phyloP scores from a whole-genome alignment of 2,888 invertebrate genomes.

The Nemotelus nigrinus region DNA sequence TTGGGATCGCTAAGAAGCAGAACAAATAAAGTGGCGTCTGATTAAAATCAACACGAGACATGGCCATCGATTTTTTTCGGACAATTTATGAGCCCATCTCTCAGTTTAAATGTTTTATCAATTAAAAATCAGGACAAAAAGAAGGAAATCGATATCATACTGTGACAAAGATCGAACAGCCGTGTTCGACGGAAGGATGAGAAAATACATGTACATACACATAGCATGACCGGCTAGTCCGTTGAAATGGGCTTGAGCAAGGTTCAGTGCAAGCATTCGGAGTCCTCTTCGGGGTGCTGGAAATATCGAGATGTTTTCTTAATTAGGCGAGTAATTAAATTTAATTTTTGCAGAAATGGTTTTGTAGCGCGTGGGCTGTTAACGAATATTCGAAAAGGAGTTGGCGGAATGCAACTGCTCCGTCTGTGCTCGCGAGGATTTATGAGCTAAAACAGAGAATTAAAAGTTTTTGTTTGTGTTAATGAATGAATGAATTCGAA shows the following conservation, averaged over 20 bases:
- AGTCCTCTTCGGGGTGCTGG: too few relatives aligned
- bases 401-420: background rate
- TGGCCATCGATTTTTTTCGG: slow-evolving; percentile 37
- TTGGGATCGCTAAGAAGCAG: slow-evolving; percentile 13
- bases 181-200: background rate
- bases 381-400: background rate
- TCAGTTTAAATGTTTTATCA: slow-evolving; percentile 40
- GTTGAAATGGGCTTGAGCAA: too few relatives aligned
- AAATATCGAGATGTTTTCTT: slow-evolving; percentile 29
- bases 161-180: slow-evolving; percentile 39
- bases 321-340: slow-evolving; percentile 37
- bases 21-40: slow-evolving; percentile 44
- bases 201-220: too few relatives aligned
- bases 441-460: background rate
- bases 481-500: too few relatives aligned
- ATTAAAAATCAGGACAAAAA: slow-evolving; percentile 44
- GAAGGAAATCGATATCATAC: slow-evolving; percentile 33
- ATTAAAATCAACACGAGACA: slow-evolving; percentile 46
- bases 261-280: too few relatives aligned
- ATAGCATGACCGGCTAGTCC: too few relatives aligned
- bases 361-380: slow-evolving; percentile 20
- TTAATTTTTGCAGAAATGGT: slow-evolving; percentile 19
- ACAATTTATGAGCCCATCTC: slow-evolving; percentile 44
- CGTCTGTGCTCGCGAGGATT: slow-evolving; percentile 6
- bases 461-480: too few relatives aligned